Conservation (phyloP, 2,888 invertebrate genomes). For the Tupiocoris notatus region DNA sequence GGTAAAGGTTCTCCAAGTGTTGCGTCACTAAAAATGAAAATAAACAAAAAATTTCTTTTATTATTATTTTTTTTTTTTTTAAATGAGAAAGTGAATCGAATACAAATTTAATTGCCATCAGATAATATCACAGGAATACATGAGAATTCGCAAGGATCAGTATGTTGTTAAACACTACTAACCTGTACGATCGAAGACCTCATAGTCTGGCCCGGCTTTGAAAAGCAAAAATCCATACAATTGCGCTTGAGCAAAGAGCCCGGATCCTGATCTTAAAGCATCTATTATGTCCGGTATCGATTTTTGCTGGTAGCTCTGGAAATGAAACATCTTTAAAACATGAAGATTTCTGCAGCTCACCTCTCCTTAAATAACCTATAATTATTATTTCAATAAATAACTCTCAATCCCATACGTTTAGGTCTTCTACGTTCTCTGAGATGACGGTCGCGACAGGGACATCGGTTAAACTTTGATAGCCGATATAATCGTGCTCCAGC, state of each 20-base stretch:
- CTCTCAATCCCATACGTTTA: constrained; percentile 2
- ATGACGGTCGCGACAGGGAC: constrained; percentile 73
- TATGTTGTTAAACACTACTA: constrained; percentile 13
- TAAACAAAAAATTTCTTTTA: too few relatives aligned
- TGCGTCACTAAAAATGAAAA: constrained; percentile 60
- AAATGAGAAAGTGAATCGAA: too few relatives aligned
- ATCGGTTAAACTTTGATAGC: constrained; percentile 93
- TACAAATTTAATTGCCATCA: too few relatives aligned
- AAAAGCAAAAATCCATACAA: constrained; percentile 78
- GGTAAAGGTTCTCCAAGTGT: constrained; percentile 70
- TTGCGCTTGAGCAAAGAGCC: constrained; percentile 77
- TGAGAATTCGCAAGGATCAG: too few relatives aligned
- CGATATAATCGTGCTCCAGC: constrained; percentile 85
- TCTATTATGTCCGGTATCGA: constrained; percentile 73
- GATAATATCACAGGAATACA: too few relatives aligned
- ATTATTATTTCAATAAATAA: too few relatives aligned
- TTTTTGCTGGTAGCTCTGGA: constrained; percentile 62
- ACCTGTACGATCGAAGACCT: constrained; percentile 61
- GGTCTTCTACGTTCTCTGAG: constrained; percentile 24
- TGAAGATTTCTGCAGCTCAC: neutral
- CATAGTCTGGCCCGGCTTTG: constrained; percentile 76
- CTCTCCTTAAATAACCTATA: neutral
- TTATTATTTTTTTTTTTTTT: too few relatives aligned
- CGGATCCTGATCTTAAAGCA: constrained; percentile 66
- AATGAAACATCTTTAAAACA: neutral